Conservation (phyloP, 2,888 invertebrate genomes). For the Glyphotaelius pellucidus region DNA sequence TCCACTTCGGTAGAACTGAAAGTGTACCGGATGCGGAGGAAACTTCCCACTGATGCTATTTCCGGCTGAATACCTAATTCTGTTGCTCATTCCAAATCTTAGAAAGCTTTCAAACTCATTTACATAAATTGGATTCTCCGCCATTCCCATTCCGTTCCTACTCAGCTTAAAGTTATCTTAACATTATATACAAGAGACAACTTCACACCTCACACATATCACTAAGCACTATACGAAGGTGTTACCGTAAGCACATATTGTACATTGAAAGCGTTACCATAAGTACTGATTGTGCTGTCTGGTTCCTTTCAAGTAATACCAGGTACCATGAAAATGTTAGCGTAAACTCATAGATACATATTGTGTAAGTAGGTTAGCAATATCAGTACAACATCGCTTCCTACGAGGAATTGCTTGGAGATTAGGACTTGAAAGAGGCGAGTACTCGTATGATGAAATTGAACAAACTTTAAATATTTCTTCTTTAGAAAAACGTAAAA, state of each 20-base stretch:
- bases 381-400: no score
- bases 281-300: no score
- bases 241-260: conserved; percentile 8
- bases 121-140: conserved; percentile 5
- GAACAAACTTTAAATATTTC: no score
- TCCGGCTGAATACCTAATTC: conserved; percentile 42
- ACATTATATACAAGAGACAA: conserved; percentile 12
- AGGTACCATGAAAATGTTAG: no score
- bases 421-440: no score
- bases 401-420: no score
- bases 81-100: conserved; percentile 36
- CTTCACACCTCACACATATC: conserved; percentile 16
- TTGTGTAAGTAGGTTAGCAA: no score
- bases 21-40: conserved; percentile 27
- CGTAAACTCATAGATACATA: no score
- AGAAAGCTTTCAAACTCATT: conserved; percentile 25
- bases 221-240: background rate
- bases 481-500: no score
- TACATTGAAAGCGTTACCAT: background rate
- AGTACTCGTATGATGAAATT: no score
- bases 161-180: conserved; percentile 31
- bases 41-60: conserved; percentile 45
- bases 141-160: background rate
- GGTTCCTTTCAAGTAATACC: no score
- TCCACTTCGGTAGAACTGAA: background rate